Evolutionary conservation across 2,888 invertebrate species (phyloP).

Genomic region (Auanema sp.): DNA sequence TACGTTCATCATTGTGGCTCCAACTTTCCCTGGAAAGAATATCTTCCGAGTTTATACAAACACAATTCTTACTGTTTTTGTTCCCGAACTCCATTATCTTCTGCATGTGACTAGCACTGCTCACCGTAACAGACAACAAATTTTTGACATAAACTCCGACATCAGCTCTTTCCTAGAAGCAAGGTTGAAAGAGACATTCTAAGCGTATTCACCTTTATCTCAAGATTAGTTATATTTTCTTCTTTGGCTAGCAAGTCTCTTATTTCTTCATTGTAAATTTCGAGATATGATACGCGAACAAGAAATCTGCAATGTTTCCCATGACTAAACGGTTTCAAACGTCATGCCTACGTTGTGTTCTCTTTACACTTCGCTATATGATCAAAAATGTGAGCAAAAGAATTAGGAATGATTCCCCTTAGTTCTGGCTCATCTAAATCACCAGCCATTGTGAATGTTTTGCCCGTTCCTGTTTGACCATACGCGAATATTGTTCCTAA

Average conservation of each 20-base stretch:
- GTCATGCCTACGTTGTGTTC: slow-evolving; percentile 77
- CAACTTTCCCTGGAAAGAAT: slow-evolving; percentile 70
- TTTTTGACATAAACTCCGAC: slow-evolving; percentile 98
- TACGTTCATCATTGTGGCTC: slow-evolving; percentile 94
- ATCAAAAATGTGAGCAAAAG: slow-evolving; percentile 97
- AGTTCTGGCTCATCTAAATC: slow-evolving; percentile 82
- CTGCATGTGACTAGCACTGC: slow-evolving; percentile 91
- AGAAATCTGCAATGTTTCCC: slow-evolving; percentile 75
- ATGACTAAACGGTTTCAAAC: not conserved
- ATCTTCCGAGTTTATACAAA: not conserved
- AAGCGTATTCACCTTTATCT: slow-evolving; percentile 45
- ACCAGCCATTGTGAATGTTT: slow-evolving; percentile 98
- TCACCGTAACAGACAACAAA: slow-evolving; percentile 93
- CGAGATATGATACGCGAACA: slow-evolving; percentile 93
- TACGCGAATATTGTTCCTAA: slow-evolving; percentile 72
- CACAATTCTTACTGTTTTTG: slow-evolving; percentile 77
- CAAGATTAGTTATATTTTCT: slow-evolving; percentile 70
- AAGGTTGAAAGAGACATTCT: not conserved
- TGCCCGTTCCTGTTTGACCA: slow-evolving; percentile 85
- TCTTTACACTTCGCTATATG: slow-evolving; percentile 91
- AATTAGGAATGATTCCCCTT: slow-evolving; percentile 95
- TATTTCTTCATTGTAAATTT: slow-evolving; percentile 99
- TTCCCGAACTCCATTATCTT: slow-evolving; percentile 93
- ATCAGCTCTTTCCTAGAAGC: slow-evolving; percentile 84
- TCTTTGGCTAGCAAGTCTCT: slow-evolving; percentile 89